Evolutionary conservation across 2,797 vertebrate genomes (phyloP).

Genomic region (Squalus acanthias): DNA sequence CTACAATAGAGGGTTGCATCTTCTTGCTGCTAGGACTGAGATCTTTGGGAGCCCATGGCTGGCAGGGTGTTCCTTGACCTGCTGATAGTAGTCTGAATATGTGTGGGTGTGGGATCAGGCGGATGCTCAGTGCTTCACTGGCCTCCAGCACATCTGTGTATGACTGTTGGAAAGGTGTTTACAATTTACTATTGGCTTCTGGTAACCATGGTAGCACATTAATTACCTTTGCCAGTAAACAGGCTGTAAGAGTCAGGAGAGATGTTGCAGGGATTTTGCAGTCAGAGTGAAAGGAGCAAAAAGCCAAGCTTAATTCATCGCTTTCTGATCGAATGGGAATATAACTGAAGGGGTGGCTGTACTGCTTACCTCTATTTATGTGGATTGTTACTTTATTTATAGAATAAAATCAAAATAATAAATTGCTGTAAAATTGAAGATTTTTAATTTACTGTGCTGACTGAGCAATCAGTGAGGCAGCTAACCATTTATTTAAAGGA

Average conservation of each 20-base stretch:
- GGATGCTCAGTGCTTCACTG: no score
- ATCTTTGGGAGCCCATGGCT: background rate
- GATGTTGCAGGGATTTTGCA: background rate
- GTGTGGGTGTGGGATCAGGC: no score
- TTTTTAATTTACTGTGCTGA: background rate
- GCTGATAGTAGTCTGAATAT: background rate
- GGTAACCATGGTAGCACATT: conserved; percentile 30
- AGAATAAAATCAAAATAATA: background rate
- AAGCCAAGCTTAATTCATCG: background rate
- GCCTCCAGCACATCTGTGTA: background rate
- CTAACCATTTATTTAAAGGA: background rate
- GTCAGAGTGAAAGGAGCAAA: background rate
- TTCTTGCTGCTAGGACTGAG: background rate
- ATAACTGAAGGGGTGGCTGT: background rate
- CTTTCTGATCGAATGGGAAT: background rate
- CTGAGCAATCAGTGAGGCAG: background rate
- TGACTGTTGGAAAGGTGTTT: background rate
- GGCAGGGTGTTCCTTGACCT: background rate
- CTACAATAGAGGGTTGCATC: background rate
- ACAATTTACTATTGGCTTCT: conserved; percentile 4
- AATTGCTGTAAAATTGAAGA: background rate
- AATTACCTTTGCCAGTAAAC: background rate
- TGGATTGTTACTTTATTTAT: background rate
- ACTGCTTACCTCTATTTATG: background rate
- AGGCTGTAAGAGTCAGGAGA: background rate